Evolutionary conservation across 2,797 vertebrate genomes (phyloP).

Genomic region (Hypotaenidia philippensis): DNA sequence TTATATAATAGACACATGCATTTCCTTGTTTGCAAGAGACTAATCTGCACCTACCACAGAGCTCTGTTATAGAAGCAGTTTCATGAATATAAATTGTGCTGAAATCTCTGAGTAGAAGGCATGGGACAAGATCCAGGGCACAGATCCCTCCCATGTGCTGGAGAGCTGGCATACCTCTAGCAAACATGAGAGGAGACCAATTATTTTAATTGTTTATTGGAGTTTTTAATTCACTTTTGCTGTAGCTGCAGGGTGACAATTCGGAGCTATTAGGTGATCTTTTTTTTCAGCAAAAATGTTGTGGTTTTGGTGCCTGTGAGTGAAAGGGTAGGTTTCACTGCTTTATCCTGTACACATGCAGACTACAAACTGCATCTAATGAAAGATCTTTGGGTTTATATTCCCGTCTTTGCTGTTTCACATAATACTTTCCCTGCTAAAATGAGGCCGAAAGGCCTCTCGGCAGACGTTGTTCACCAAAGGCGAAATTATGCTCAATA

Average conservation of each 20-base stretch:
- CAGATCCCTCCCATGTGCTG: not conserved
- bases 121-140: conserved; percentile 30
- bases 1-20: not conserved
- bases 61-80: not conserved
- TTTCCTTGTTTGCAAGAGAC: not conserved
- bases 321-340: not conserved
- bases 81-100: not conserved
- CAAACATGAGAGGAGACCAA: conserved; percentile 34
- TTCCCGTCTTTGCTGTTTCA: not conserved
- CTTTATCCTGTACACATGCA: not conserved
- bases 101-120: conserved; percentile 25
- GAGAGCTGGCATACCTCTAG: conserved; percentile 32
- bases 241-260: conserved; percentile 31
- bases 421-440: not conserved
- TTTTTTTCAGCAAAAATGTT: conserved; percentile 38
- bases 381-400: not conserved
- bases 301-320: not conserved
- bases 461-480: not conserved
- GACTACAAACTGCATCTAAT: not conserved
- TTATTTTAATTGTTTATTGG: conserved; percentile 48
- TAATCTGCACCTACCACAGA: conserved; percentile 46
- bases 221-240: conserved; percentile 16
- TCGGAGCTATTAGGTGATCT: conserved; percentile 24
- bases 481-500: not conserved
- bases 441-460: conserved; percentile 3